A percentile compares a stretch with the other conserved stretches of the same genome.
These are phyloP conservation scores for Amphiura filiformis DNA, from an alignment of 35 echinoderm and acorn worm genomes.

Conservation along the genomic window DNA sequence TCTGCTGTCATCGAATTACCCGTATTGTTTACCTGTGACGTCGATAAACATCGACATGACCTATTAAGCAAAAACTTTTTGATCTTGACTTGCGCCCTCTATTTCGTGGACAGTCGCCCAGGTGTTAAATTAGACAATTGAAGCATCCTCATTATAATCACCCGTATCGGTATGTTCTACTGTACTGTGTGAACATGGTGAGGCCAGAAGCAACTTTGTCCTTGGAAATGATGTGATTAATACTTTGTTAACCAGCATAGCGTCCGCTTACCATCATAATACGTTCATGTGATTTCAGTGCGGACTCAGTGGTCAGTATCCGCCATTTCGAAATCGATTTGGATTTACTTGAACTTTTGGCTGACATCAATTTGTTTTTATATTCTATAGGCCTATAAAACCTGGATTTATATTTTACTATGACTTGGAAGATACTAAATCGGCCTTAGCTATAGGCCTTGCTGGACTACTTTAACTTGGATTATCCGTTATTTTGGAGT, in stretches of 20 bases:
- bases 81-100: neutral
- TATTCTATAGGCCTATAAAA: neutral
- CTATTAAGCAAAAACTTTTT: no score
- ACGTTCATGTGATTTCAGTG: neutral
- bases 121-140: constrained; percentile 6
- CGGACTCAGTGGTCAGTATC: neutral
- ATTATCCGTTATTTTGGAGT: neutral
- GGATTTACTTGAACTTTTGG: neutral
- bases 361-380: neutral
- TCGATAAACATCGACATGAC: no score
- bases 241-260: neutral
- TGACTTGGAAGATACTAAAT: neutral
- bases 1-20: no score
- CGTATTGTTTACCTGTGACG: no score
- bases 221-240: constrained; percentile 1
- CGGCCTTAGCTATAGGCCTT: neutral
- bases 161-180: neutral
- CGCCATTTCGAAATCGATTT: neutral
- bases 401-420: neutral
- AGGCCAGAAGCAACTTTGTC: neutral
- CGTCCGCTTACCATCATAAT: neutral
- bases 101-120: neutral
- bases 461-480: neutral
- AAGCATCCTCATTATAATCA: neutral
- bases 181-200: neutral